These are phyloP conservation scores for Nymphalis urticae DNA, from an alignment of 2,888 invertebrate species.

Conservation along the genomic window DNA sequence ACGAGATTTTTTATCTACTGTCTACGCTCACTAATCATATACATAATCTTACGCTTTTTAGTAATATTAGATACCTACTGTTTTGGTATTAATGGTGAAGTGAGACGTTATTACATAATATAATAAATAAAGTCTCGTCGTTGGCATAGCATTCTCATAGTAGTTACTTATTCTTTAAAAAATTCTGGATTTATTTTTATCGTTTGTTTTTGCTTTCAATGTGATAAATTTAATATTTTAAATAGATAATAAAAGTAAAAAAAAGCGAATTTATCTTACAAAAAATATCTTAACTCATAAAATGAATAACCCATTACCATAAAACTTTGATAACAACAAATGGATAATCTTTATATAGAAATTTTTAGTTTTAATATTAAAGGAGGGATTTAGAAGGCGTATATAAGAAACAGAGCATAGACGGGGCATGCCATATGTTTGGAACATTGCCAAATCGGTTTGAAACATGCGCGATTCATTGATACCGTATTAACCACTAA, in stretches of 20 bases:
- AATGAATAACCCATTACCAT: not conserved
- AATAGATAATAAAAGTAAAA: not conserved
- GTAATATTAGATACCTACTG: no score
- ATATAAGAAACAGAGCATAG: conserved; percentile 25
- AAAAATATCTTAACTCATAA: not conserved
- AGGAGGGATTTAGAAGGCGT: conserved; percentile 13
- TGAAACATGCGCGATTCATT: conserved; percentile 39
- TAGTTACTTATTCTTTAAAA: no score
- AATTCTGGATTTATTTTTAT: no score
- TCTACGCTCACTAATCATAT: no score
- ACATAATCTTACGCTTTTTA: no score
- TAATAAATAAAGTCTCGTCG: no score
- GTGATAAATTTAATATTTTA: no score
- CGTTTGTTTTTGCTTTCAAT: no score
- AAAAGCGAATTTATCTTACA: not conserved
- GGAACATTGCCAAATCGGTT: conserved; percentile 53
- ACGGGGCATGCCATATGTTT: conserved; percentile 27
- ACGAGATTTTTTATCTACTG: no score
- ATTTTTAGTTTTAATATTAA: conserved; percentile 20
- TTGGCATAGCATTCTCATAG: no score
- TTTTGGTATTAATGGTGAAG: no score
- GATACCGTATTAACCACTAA: conserved; percentile 13
- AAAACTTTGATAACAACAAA: conserved; percentile 1
- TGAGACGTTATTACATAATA: no score
- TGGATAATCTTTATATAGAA: conserved; percentile 1